Evolutionary conservation across 2,113 vertebrate genomes (phyloP).

Genomic region (Tragelaphus imberbis): DNA sequence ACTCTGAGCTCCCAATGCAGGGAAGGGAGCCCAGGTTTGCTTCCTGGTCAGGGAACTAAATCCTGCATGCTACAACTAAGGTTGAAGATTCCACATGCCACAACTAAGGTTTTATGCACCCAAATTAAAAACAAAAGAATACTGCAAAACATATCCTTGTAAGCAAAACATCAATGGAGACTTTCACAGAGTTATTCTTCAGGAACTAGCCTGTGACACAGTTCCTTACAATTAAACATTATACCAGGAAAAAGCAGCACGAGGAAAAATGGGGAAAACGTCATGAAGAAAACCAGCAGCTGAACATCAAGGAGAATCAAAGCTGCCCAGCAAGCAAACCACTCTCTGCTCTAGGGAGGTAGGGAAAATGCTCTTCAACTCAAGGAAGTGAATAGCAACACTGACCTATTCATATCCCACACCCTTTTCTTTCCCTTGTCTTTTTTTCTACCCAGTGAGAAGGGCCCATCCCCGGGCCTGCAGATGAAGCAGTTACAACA

Average conservation of each 20-base stretch:
- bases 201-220: background rate
- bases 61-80: background rate
- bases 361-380: background rate
- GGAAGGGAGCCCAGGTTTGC: background rate
- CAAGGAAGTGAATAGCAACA: background rate
- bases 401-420: background rate
- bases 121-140: background rate
- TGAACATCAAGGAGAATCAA: background rate
- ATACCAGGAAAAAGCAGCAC: slow-evolving; percentile 17
- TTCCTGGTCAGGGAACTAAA: background rate
- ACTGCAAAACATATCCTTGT: background rate
- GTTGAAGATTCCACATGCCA: background rate
- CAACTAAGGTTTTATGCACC: background rate
- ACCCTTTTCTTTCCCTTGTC: background rate
- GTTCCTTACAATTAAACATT: slow-evolving; percentile 5
- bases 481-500: slow-evolving; percentile 50
- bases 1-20: background rate
- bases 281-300: background rate
- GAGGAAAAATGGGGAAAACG: background rate
- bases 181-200: background rate
- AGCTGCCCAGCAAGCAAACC: background rate
- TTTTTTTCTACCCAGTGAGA: background rate
- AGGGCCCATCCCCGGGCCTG: slow-evolving; percentile 17
- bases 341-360: background rate
- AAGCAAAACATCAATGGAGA: background rate